Evolutionary conservation across 1,140 invertebrate genomes (phyloP), one percentile per base, ranked within the genome.

Genomic region (Gonioctena quinquepunctata): DNA sequence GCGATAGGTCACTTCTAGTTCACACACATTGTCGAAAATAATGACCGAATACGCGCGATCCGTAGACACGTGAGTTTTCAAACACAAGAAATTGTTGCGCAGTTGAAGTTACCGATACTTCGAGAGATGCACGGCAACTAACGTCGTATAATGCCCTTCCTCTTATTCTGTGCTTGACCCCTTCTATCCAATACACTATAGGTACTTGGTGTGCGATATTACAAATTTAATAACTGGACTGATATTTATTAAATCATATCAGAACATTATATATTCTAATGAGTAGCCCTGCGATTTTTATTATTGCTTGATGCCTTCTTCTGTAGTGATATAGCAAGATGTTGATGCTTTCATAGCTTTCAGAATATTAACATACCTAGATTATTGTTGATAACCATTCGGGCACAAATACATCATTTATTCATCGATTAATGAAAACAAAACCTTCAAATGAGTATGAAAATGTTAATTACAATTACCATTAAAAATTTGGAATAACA

Each of bases 181-280:
- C 63, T 66, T 66, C 63, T 66, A 66, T 66, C 63, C 50, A 49
- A 18, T 64, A 33, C 63, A 66, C 4, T 66, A 66, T 66, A 66
- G 63, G 63, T 66, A 56, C 63, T 66, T 49, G 21, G n/a, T 66
- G 63, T 66, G 63, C 63, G 48, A 66, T 66, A 66, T 56, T 66
- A 66, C 33, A 42, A 42, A 42, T 42, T 42, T 42, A 42, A 42
- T 42, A 42, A 25, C 21, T 25, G 56, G 23, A 59, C 56, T 59
- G 56, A 59, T 25, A 26, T 22, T 21, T 25, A 59, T 59, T 59
- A 59, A 59, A 59, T 59, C 25, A 25, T 21, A 59, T 25, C 23
- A 59, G n/a, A n/a, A n/a, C n/a, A n/a, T n/a, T n/a, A n/a, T n/a
- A n/a, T n/a, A n/a, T n/a, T n/a, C n/a, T n/a, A n/a, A n/a, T n/a